Evolutionary conservation across 2,113 vertebrate genomes (phyloP).

Genomic region (Callorhinus ursinus): DNA sequence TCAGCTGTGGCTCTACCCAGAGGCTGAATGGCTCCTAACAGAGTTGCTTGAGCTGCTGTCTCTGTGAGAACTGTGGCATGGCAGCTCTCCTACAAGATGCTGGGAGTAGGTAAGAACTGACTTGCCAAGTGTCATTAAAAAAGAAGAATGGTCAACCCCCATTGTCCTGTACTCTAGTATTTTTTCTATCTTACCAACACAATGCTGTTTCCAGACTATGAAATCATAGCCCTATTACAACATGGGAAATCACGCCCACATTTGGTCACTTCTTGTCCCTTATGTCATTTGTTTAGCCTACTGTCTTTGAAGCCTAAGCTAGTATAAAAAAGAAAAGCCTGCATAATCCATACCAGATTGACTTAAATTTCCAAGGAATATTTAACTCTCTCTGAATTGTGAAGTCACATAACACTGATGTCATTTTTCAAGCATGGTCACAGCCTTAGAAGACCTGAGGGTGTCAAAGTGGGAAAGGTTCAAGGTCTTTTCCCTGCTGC

Average conservation of each 20-base stretch:
- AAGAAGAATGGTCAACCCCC: background rate
- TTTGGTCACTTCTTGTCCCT: constrained; percentile 35
- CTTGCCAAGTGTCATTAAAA: background rate
- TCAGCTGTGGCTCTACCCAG: background rate
- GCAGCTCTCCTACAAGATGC: background rate
- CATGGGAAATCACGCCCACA: constrained; percentile 13
- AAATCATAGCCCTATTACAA: background rate
- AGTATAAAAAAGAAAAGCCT: background rate
- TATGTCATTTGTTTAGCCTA: constrained; percentile 67
- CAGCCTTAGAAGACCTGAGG: constrained; percentile 36
- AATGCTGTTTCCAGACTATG: background rate
- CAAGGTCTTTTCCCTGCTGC: constrained; percentile 64
- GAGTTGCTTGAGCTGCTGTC: background rate
- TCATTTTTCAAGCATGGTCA: constrained; percentile 52
- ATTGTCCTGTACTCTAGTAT: background rate
- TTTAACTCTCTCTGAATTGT: constrained; percentile 46
- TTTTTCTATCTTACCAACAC: background rate
- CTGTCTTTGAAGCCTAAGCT: constrained; percentile 5
- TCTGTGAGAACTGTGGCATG: background rate
- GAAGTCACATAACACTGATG: constrained; percentile 34
- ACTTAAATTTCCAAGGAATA: constrained; percentile 35
- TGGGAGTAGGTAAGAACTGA: background rate
- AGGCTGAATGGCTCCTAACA: background rate
- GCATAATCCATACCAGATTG: constrained; percentile 25
- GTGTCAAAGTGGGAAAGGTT: constrained; percentile 66